A percentile compares a stretch with the other conserved stretches of the same genome.
Evolutionary conservation across 2,888 invertebrate species (phyloP).

Genomic region (Rhorus exstirpatorius): DNA sequence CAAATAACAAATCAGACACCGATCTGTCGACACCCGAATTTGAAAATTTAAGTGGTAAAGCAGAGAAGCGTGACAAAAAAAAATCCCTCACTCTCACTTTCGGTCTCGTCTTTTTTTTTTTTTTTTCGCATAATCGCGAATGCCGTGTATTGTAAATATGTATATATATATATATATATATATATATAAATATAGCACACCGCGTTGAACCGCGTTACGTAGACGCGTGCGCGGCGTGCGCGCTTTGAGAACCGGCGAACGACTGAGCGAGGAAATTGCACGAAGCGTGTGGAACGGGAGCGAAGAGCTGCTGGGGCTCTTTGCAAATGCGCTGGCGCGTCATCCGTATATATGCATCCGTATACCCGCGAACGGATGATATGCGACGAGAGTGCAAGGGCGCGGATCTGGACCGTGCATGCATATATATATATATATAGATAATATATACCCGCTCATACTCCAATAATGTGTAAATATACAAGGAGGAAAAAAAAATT

Average conservation of each 20-base stretch:
- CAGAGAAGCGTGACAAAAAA: neutral
- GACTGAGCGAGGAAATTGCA: conserved; percentile 67
- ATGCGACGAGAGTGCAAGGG: conserved; percentile 59
- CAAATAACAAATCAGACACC: neutral
- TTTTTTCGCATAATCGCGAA: conserved; percentile 32
- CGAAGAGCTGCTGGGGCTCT: neutral
- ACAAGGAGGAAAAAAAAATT: neutral
- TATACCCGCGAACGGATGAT: conserved; percentile 7
- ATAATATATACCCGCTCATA: too few relatives aligned
- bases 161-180: too few relatives aligned
- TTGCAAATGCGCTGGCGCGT: conserved; percentile 45
- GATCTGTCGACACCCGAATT: neutral
- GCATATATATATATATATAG: neutral
- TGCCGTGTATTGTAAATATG: too few relatives aligned
- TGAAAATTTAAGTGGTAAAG: neutral
- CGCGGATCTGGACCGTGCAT: conserved; percentile 48
- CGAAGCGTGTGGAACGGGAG: conserved; percentile 30
- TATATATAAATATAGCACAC: conserved; percentile 31
- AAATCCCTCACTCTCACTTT: conserved; percentile 33
- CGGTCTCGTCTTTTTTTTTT: neutral
- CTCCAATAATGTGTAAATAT: too few relatives aligned
- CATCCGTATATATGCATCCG: conserved; percentile 16
- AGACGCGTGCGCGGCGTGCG: conserved; percentile 61
- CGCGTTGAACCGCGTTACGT: conserved; percentile 54
- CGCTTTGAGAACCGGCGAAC: conserved; percentile 70